Evolutionary conservation across 2,113 vertebrate species (phyloP).

Genomic region (Taxidea taxus): DNA sequence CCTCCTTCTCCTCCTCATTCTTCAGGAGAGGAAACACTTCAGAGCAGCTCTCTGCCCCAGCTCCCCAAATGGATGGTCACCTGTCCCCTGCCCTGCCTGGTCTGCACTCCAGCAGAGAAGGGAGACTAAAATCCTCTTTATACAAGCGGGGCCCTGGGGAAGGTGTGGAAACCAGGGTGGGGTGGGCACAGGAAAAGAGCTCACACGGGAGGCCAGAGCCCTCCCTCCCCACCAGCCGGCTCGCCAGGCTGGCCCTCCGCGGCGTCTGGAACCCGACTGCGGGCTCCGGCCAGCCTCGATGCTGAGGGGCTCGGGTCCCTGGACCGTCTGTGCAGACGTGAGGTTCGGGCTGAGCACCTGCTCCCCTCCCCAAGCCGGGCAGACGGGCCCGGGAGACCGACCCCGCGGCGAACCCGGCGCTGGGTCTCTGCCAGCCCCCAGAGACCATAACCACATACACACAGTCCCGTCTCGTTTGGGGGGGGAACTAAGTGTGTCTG

Average conservation of each 20-base stretch:
- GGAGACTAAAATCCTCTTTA: no score
- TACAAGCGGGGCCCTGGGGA: not conserved
- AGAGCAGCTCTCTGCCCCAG: not conserved
- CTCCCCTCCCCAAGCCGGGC: not conserved
- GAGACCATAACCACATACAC: rapidly evolving
- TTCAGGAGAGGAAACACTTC: not conserved
- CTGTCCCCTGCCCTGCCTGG: not conserved
- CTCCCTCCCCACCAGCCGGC: rapidly evolving
- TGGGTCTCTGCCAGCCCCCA: not conserved
- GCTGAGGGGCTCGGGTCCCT: not conserved
- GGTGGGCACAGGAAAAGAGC: not conserved
- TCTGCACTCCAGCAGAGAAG: no score
- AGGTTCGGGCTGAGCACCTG: rapidly evolving
- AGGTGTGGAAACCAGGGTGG: not conserved
- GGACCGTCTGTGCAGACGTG: rapidly evolving
- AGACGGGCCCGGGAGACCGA: rapidly evolving
- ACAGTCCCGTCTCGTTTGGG: rapidly evolving
- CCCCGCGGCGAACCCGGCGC: not conserved
- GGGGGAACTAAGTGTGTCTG: not conserved
- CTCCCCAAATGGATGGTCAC: not conserved
- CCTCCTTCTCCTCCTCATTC: rapidly evolving
- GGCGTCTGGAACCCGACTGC: not conserved
- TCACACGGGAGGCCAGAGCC: rapidly evolving
- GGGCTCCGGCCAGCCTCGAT: not conserved
- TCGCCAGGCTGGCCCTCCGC: not conserved